phyloP scores from a whole-genome alignment of 2,888 invertebrate species.

The Diarsia brunnea region DNA sequence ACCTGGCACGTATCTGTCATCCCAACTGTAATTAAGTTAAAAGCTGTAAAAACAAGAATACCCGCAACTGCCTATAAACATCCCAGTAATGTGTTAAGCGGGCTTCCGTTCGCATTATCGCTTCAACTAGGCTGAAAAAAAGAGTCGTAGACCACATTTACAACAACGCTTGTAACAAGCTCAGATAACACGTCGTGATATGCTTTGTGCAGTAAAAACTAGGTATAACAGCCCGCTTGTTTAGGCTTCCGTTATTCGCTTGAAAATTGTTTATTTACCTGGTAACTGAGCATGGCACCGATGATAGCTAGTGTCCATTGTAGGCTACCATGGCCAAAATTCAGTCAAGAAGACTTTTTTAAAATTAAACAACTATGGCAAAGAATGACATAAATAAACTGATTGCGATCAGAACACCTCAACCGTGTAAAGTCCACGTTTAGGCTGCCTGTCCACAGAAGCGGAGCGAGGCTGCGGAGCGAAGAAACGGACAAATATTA shows the following conservation, averaged over 20 bases:
- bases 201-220: conserved; percentile 56
- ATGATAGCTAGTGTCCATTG: too few relatives aligned
- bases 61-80: conserved; percentile 54
- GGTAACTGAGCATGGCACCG: background rate
- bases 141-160: conserved; percentile 51
- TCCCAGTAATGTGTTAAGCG: conserved; percentile 60
- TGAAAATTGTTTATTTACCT: conserved; percentile 33
- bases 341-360: too few relatives aligned
- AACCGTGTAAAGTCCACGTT: too few relatives aligned
- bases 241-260: conserved; percentile 59
- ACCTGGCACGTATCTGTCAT: conserved; percentile 27
- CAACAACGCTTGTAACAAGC: conserved; percentile 56
- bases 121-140: conserved; percentile 61
- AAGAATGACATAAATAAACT: background rate
- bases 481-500: too few relatives aligned
- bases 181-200: conserved; percentile 61
- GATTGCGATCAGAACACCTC: background rate
- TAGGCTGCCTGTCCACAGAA: too few relatives aligned
- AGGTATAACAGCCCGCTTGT: conserved; percentile 41
- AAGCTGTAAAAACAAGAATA: conserved; percentile 56
- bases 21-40: conserved; percentile 60
- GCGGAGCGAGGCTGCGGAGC: too few relatives aligned
- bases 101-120: conserved; percentile 67
- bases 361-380: background rate
- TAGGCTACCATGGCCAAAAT: too few relatives aligned